phyloP scores from a whole-genome alignment of 2,888 invertebrate genomes.

The Hirtodrosophila confusa region DNA sequence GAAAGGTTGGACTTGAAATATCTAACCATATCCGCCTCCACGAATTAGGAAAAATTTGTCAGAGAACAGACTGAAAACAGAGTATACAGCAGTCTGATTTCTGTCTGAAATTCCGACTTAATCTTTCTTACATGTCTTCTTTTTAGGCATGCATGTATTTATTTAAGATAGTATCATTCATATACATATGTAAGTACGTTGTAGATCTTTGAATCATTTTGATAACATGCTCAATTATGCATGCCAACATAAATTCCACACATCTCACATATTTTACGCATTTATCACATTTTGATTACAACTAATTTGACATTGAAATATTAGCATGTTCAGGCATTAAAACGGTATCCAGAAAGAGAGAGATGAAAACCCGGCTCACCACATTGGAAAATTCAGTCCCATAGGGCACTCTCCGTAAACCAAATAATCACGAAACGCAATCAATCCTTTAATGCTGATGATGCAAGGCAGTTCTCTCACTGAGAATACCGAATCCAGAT shows the following conservation, averaged over 20 bases:
- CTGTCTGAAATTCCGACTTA: too few relatives aligned
- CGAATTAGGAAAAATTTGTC: too few relatives aligned
- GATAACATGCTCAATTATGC: conserved; percentile 54
- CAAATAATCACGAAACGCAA: conserved; percentile 67
- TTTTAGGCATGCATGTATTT: too few relatives aligned
- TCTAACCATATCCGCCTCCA: too few relatives aligned
- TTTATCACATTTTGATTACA: conserved; percentile 74
- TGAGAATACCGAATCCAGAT: conserved; percentile 10
- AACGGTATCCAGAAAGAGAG: not conserved
- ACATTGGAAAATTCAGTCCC: not conserved
- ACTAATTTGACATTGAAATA: conserved; percentile 78
- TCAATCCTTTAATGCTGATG: conserved; percentile 68
- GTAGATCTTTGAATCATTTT: conserved; percentile 12
- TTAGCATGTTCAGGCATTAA: conserved; percentile 43
- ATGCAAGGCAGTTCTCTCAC: conserved; percentile 38
- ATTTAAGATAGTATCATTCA: too few relatives aligned
- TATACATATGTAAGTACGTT: conserved; percentile 13
- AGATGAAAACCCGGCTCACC: not conserved
- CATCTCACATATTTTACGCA: conserved; percentile 52
- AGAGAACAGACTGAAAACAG: too few relatives aligned
- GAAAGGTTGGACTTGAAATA: too few relatives aligned
- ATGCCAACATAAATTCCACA: conserved; percentile 44
- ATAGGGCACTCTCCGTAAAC: conserved; percentile 22
- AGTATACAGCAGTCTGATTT: too few relatives aligned
- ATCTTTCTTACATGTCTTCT: too few relatives aligned